Conservation (phyloP, 2,797 vertebrate genomes). For the Adelosebastes latens region DNA sequence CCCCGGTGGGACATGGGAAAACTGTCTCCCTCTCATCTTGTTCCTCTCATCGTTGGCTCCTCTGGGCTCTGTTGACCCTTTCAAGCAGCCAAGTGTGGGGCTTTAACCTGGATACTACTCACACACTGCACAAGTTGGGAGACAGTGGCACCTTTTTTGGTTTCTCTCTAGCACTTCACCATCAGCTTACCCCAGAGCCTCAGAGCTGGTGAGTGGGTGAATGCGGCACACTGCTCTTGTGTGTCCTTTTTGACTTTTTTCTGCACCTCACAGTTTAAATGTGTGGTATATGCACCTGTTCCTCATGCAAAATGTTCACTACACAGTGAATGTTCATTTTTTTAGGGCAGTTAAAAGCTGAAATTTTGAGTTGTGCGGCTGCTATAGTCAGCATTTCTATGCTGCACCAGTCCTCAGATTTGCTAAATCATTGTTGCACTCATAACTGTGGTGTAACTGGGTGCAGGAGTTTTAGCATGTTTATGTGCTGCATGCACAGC, state of each 20-base stretch:
- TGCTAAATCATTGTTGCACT: slow-evolving; percentile 52
- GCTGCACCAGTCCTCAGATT: slow-evolving; percentile 18
- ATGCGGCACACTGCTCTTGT: slow-evolving; percentile 31
- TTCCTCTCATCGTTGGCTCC: slow-evolving; percentile 48
- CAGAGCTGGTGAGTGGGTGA: slow-evolving; percentile 90
- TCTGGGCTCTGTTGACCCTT: slow-evolving; percentile 70
- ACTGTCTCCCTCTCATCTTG: slow-evolving; percentile 39
- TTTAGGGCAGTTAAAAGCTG: background rate
- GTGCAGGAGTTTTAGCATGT: slow-evolving; percentile 43
- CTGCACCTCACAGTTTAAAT: background rate
- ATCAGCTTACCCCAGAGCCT: slow-evolving; percentile 87
- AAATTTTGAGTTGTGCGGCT: background rate
- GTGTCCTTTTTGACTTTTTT: slow-evolving; percentile 29
- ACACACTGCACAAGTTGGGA: slow-evolving; percentile 89
- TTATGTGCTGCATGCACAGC: slow-evolving; percentile 16
- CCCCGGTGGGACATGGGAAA: slow-evolving; percentile 51
- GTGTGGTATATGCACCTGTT: slow-evolving; percentile 15
- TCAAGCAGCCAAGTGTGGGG: slow-evolving; percentile 51
- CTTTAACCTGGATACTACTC: slow-evolving; percentile 92
- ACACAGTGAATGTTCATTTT: background rate
- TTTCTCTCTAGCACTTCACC: slow-evolving; percentile 92
- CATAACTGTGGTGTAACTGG: slow-evolving; percentile 9
- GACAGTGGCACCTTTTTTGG: slow-evolving; percentile 90
- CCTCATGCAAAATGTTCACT: background rate
- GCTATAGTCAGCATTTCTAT: slow-evolving; percentile 25